Evolutionary conservation across 2,797 vertebrate species (phyloP).

Genomic region (Rachycentron canadum): DNA sequence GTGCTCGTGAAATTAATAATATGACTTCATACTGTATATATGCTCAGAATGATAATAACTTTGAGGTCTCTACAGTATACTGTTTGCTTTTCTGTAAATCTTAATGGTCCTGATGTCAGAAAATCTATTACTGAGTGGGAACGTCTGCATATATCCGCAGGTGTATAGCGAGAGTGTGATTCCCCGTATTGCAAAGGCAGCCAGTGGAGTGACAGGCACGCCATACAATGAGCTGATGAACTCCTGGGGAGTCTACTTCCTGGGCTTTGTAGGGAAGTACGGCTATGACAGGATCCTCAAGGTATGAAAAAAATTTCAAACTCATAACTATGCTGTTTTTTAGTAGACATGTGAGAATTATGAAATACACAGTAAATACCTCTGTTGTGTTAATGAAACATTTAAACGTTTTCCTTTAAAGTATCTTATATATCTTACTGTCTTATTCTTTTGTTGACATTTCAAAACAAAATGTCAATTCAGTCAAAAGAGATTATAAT

Average conservation of each 20-base stretch:
- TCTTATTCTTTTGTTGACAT: neutral
- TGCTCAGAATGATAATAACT: slow-evolving; percentile 9
- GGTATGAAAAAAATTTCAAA: slow-evolving; percentile 61
- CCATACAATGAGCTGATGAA: slow-evolving; percentile 88
- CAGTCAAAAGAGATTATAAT: neutral
- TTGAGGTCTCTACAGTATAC: neutral
- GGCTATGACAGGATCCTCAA: slow-evolving; percentile 86
- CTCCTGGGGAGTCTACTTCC: slow-evolving; percentile 86
- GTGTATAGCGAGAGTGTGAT: slow-evolving; percentile 86
- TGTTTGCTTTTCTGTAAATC: slow-evolving; percentile 14
- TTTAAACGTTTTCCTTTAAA: neutral
- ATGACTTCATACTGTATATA: neutral
- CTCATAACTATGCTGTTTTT: slow-evolving; percentile 4
- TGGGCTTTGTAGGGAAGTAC: slow-evolving; percentile 86
- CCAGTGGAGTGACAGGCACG: slow-evolving; percentile 85
- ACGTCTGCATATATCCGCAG: slow-evolving; percentile 53
- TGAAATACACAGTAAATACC: neutral
- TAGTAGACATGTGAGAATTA: slow-evolving; percentile 5
- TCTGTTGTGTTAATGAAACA: neutral
- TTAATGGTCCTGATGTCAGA: slow-evolving; percentile 6
- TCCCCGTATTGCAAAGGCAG: slow-evolving; percentile 84
- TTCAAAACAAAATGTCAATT: neutral
- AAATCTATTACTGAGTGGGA: neutral
- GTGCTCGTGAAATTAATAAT: neutral
- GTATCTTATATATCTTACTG: neutral